Evolutionary conservation across 2,888 invertebrate species (phyloP).

Genomic region (Callimorpha dominula): DNA sequence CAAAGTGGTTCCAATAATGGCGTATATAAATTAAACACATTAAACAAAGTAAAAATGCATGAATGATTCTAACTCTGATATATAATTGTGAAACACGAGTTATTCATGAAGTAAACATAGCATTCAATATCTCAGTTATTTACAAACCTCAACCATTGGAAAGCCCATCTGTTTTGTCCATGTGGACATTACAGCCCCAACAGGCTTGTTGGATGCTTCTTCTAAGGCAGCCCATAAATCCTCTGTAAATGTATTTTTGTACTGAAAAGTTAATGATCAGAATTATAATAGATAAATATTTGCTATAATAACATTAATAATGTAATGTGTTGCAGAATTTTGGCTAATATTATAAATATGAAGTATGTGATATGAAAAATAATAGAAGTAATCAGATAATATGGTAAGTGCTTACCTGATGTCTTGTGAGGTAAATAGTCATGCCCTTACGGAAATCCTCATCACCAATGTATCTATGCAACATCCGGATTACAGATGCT

Average conservation of each 20-base stretch:
- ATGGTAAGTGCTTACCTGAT: slow-evolving; percentile 84
- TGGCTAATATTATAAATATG: not conserved
- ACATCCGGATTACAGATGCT: slow-evolving; percentile 97
- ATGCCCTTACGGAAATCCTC: slow-evolving; percentile 97
- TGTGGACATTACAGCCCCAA: slow-evolving; percentile 96
- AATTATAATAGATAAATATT: slow-evolving; percentile 7
- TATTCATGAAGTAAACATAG: not conserved
- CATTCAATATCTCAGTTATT: not conserved
- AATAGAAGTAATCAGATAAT: not conserved
- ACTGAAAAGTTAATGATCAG: slow-evolving; percentile 80
- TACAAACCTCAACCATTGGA: slow-evolving; percentile 90
- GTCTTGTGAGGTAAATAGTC: slow-evolving; percentile 94
- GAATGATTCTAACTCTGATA: no score
- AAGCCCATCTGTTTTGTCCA: slow-evolving; percentile 99
- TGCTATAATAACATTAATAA: not conserved
- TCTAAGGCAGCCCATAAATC: slow-evolving; percentile 97
- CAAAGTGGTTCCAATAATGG: no score
- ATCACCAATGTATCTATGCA: slow-evolving; percentile 97
- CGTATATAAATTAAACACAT: not conserved
- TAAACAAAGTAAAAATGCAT: no score
- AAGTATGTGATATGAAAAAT: not conserved
- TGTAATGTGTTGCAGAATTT: not conserved
- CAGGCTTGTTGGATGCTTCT: slow-evolving; percentile 95
- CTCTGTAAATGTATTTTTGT: slow-evolving; percentile 96
- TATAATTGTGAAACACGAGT: no score